phyloP scores from a whole-genome alignment of 2,888 invertebrate genomes.

The Dasypogon diadema region DNA sequence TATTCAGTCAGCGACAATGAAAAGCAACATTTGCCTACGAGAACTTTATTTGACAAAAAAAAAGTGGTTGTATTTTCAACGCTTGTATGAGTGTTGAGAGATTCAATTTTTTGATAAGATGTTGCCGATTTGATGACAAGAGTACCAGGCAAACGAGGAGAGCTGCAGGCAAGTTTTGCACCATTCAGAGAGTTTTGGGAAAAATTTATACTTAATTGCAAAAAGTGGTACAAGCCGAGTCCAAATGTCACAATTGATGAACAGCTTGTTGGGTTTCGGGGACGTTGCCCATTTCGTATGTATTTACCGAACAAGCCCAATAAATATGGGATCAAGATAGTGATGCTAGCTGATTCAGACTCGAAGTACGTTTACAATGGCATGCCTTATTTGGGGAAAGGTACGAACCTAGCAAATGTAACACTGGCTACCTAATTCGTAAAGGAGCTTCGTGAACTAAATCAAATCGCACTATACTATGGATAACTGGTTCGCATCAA shows the following conservation, averaged over 20 bases:
- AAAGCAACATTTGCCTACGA: background rate
- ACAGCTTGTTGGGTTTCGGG: background rate
- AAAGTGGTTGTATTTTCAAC: background rate
- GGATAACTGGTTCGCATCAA: background rate
- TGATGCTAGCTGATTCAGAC: background rate
- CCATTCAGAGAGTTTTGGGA: too few species aligned
- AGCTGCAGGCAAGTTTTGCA: too few species aligned
- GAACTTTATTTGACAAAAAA: too few species aligned
- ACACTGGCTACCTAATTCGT: background rate
- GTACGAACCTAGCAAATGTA: background rate
- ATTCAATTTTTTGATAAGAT: too few species aligned
- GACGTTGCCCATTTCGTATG: background rate
- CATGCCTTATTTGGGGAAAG: background rate
- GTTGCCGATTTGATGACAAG: background rate
- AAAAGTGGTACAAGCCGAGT: too few species aligned
- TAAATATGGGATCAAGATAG: background rate
- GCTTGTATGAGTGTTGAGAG: background rate
- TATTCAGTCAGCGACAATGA: background rate
- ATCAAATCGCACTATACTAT: too few species aligned
- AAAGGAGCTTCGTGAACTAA: background rate
- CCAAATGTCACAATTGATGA: background rate
- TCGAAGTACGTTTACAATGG: background rate
- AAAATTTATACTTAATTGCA: too few species aligned
- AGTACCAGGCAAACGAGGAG: background rate
- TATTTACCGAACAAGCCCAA: background rate